Conservation (phyloP, 2,797 vertebrate genomes). For the Mycteria americana region DNA sequence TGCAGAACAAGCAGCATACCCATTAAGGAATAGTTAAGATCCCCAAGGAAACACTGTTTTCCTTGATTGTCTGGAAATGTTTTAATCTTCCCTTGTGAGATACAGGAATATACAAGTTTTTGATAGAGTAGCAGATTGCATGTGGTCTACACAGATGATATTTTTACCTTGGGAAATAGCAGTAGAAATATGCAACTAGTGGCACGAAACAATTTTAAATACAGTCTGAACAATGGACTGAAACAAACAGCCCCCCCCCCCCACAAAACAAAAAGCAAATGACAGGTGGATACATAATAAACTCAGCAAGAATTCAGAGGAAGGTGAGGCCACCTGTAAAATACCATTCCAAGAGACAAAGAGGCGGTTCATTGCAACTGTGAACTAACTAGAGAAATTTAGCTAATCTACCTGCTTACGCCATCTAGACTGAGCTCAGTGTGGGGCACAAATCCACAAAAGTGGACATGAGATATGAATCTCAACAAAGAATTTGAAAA, state of each 20-base stretch:
- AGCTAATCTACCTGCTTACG: background rate
- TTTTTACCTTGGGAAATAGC: background rate
- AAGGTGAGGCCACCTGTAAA: background rate
- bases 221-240: background rate
- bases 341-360: background rate
- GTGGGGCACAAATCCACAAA: background rate
- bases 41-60: background rate
- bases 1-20: background rate
- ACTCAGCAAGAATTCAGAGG: background rate
- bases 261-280: background rate
- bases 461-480: background rate
- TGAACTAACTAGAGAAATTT: background rate
- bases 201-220: background rate
- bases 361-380: background rate
- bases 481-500: background rate
- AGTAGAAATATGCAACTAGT: background rate
- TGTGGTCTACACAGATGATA: background rate
- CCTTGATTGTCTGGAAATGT: background rate
- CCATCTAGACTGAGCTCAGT: background rate
- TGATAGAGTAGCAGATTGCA: background rate
- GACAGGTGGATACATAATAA: background rate
- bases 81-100: background rate
- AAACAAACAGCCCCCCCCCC: rapidly evolving
- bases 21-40: background rate
- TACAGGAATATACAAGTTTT: background rate